Conservation (phyloP, 2,797 vertebrate species). For the Liparis tanakae region DNA sequence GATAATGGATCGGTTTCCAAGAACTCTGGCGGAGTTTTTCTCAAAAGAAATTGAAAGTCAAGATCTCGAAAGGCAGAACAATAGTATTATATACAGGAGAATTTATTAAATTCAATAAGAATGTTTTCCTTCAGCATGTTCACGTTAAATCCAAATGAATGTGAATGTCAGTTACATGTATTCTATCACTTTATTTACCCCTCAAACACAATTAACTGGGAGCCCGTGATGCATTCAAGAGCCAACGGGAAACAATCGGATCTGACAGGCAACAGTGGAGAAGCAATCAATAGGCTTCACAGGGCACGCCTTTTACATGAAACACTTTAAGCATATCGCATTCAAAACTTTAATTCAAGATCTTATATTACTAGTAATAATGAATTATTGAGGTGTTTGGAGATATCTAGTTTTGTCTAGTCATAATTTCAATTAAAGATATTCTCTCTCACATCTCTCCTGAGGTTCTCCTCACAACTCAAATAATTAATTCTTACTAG, state of each 20-base stretch:
- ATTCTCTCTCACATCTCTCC: background rate
- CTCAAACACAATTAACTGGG: constrained; percentile 16
- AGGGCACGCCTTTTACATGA: background rate
- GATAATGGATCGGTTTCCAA: constrained; percentile 54
- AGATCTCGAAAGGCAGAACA: constrained; percentile 13
- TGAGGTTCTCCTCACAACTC: background rate
- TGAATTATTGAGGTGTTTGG: background rate
- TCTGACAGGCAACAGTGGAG: constrained; percentile 32
- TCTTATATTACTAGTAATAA: background rate
- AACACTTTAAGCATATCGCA: background rate
- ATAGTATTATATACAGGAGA: background rate
- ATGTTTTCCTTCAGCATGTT: constrained; percentile 17
- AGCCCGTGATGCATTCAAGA: constrained; percentile 22
- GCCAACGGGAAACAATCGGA: constrained; percentile 25
- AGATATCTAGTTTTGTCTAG: background rate
- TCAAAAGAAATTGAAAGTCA: constrained; percentile 18
- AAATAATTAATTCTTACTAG: background rate
- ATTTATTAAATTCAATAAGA: constrained; percentile 9
- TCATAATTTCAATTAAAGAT: background rate
- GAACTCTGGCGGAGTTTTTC: constrained; percentile 33
- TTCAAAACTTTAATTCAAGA: background rate
- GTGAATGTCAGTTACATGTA: constrained; percentile 12
- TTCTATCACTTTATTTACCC: constrained; percentile 14
- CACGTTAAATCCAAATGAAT: constrained; percentile 7
- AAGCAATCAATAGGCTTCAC: background rate